Conservation (phyloP, 2,888 invertebrate species). For the Perdita meconis region DNA sequence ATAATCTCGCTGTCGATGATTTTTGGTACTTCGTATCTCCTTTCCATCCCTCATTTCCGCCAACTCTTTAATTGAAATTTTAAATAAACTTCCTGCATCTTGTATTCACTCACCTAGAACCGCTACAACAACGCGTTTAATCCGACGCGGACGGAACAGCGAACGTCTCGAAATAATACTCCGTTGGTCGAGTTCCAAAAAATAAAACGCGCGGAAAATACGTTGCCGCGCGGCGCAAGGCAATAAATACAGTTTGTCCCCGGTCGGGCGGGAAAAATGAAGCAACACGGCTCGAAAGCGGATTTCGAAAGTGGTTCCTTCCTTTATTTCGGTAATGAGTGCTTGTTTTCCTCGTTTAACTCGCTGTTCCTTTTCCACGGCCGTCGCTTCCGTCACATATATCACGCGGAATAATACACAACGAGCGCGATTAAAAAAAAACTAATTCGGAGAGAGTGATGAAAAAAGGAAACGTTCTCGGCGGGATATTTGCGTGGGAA, state of each 20-base stretch:
- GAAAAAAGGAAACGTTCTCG: constrained; percentile 46
- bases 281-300: constrained; percentile 33
- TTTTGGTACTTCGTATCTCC: no score
- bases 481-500: constrained; percentile 78
- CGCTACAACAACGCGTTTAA: no score
- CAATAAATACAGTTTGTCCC: constrained; percentile 56
- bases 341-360: constrained; percentile 34
- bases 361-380: constrained; percentile 23
- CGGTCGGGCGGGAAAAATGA: constrained; percentile 3
- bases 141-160: not conserved
- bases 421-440: constrained; percentile 30
- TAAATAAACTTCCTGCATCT: no score
- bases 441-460: not conserved
- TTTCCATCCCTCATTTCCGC: no score
- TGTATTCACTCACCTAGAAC: no score
- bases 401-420: constrained; percentile 73
- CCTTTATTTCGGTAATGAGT: constrained; percentile 63
- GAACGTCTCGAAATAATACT: constrained; percentile 18
- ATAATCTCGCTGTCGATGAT: no score
- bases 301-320: constrained; percentile 48
- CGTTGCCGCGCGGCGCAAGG: not conserved
- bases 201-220: not conserved
- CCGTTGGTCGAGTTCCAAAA: not conserved
- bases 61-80: no score
- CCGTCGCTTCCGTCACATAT: constrained; percentile 66